Evolutionary conservation across 2,113 vertebrate genomes (phyloP), one percentile per base, ranked within the genome.

Genomic region (Uria lomvia): DNA sequence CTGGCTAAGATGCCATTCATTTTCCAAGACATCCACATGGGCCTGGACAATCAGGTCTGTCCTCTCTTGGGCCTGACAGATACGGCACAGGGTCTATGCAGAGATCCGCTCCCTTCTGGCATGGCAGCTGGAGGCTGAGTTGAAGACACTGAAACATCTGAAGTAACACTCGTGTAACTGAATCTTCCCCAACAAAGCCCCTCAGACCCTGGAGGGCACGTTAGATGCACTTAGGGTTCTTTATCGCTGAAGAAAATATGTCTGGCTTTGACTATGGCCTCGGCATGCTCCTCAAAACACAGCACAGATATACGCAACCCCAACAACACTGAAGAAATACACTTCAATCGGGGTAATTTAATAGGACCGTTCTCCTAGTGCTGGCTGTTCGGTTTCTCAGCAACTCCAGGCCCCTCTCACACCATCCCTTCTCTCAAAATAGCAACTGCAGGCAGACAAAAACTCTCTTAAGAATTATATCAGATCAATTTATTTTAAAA

Each of bases 61-160:
- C 45, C 47, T 50, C 47, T 67, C 40, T 20, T 15, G 12, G n/a
- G 47, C 34, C 49, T 56, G 43, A 45, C 34, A 73, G 59, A 71
- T 18, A 38, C 0, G 7, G 53, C 1, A 0, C 12, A 10, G 24
- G 24, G 32, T 68, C 60, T 45, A 3, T 4, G 36, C 53, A 63
- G 72, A 56, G 60, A 34, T 42, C 7, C 2, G 1, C 27, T 60
- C n/a, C n/a, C 77, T 63, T 40, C 55, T 26, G 20, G 38, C 9
- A 10, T 0, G 9, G 66, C 60, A 84, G 84, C 67, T 84, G 78
- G 52, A n/a, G 29, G 53, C 53, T 24, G 59, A 22, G 32, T 18
- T 45, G 60, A 68, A 88, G 88, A 52, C 2, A 2, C 53, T 29
- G 40, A 67, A 79, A 74, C 32, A 32, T 53, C 67, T 32, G 19